Evolutionary conservation across 2,113 vertebrate genomes (phyloP).

Genomic region (Camelus bactrianus): DNA sequence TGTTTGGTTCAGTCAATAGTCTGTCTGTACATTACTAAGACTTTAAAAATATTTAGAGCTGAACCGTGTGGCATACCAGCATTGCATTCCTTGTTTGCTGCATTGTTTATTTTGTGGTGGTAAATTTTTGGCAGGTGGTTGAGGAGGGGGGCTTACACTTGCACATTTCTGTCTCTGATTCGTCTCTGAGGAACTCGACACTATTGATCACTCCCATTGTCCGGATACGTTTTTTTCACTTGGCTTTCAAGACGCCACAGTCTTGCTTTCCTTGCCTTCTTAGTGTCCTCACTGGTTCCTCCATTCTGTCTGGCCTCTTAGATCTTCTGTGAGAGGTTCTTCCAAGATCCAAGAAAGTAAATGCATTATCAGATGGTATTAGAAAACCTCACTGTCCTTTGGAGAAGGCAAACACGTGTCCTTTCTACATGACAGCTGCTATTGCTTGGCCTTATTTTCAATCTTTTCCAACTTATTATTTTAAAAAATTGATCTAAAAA

Average conservation of each 20-base stretch:
- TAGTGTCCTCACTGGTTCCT: background rate
- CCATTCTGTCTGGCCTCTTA: background rate
- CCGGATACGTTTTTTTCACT: background rate
- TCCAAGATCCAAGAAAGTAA: background rate
- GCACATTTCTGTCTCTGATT: background rate
- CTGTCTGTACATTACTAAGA: background rate
- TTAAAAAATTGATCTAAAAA: background rate
- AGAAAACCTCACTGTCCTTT: background rate
- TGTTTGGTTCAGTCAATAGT: background rate
- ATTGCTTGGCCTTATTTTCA: background rate
- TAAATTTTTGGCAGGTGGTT: background rate
- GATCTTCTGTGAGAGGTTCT: background rate
- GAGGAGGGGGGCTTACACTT: background rate
- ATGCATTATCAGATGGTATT: no score
- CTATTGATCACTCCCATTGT: accelerated
- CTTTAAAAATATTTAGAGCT: background rate
- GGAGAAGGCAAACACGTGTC: accelerated
- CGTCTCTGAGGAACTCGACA: background rate
- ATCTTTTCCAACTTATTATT: background rate
- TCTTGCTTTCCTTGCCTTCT: background rate
- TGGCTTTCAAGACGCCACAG: accelerated
- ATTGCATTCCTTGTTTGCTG: background rate
- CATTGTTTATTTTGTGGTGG: background rate
- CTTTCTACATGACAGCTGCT: background rate
- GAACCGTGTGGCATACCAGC: background rate